Percentiles rank a stretch among this genome's conserved stretches.
These are phyloP conservation scores for Prunella strophiata DNA, from an alignment of 2,797 vertebrate species.

Conservation along the genomic window DNA sequence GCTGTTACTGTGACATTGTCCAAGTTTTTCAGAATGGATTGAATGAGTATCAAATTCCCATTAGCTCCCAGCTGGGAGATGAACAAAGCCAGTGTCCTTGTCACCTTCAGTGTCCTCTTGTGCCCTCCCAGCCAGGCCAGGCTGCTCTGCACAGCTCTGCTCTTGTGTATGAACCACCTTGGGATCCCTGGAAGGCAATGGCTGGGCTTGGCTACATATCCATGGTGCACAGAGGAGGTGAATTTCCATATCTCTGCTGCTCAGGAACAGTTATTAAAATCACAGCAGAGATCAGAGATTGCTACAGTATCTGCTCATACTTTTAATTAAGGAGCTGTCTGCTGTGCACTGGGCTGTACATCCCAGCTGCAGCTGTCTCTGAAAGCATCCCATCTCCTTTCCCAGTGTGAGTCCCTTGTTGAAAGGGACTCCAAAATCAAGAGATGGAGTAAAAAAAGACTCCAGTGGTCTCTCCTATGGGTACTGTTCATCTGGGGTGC, in stretches of 20 bases:
- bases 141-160: not conserved
- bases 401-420: not conserved
- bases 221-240: not conserved
- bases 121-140: not conserved
- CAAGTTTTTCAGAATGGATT: not conserved
- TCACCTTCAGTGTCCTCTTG: not conserved
- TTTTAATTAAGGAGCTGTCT: constrained; percentile 26
- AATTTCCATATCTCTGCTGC: not conserved
- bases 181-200: not conserved
- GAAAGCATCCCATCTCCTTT: not conserved
- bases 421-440: not conserved
- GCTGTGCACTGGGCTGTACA: not conserved
- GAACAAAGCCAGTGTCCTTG: not conserved
- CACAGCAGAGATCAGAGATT: not conserved
- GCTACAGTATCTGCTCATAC: not conserved
- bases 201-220: not conserved
- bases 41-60: not conserved
- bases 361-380: not conserved
- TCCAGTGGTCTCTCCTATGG: not conserved
- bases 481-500: too few relatives aligned
- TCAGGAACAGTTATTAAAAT: not conserved
- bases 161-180: accelerated
- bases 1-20: not conserved
- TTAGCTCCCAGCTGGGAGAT: not conserved
- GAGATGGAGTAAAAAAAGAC: not conserved